Percentiles rank a stretch among this genome's conserved stretches.
phyloP scores from a whole-genome alignment of 2,888 invertebrate genomes.

The Hypercompe scribonia region DNA sequence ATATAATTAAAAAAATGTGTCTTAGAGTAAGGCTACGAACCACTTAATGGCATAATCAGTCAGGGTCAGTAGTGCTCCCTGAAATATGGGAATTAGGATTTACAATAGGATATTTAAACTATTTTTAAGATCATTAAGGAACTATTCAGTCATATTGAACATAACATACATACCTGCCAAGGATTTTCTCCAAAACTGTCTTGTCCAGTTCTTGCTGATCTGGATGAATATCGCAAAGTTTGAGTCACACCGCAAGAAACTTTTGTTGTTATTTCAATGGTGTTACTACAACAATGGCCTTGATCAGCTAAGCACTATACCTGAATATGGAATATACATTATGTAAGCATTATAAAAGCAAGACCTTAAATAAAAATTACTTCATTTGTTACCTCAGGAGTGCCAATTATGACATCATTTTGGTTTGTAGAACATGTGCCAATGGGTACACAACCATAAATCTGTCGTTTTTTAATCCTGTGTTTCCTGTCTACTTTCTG shows the following conservation, averaged over 20 bases:
- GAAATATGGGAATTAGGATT: not conserved
- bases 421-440: conserved; percentile 69
- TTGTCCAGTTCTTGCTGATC: conserved; percentile 81
- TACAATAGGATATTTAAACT: not conserved
- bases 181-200: conserved; percentile 90
- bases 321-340: conserved; percentile 24
- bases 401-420: not conserved
- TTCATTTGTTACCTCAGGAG: not conserved
- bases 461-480: conserved; percentile 72
- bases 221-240: conserved; percentile 65
- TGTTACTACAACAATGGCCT: conserved; percentile 76
- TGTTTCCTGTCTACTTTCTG: conserved; percentile 51
- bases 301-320: conserved; percentile 74
- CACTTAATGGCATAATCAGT: conserved; percentile 90
- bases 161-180: conserved; percentile 88
- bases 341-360: not conserved
- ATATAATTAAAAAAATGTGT: too few relatives aligned
- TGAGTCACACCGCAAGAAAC: conserved; percentile 81
- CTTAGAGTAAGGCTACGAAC: too few relatives aligned
- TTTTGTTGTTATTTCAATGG: conserved; percentile 34
- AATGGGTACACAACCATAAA: conserved; percentile 65
- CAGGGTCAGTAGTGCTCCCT: conserved; percentile 84
- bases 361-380: not conserved
- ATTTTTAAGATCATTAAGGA: not conserved
- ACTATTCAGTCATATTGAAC: not conserved